Conservation (phyloP, 2,797 vertebrate species). For the Percopsis omiscomaycus region DNA sequence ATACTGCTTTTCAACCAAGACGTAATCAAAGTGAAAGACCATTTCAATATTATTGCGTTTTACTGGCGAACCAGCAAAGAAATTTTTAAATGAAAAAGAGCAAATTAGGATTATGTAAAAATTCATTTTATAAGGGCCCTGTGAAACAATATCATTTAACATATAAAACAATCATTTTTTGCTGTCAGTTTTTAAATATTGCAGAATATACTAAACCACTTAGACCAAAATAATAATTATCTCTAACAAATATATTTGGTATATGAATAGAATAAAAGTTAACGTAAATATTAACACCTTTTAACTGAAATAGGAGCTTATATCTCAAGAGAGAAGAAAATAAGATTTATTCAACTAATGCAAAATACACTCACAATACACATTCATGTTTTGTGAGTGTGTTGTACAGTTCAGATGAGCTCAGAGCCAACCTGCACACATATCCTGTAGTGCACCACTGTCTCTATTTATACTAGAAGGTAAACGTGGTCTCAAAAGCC, state of each 20-base stretch:
- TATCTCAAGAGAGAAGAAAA: slow-evolving; percentile 2
- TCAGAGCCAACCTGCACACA: slow-evolving; percentile 4
- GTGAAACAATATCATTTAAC: slow-evolving; percentile 9
- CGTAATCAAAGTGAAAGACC: slow-evolving; percentile 32
- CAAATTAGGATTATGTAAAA: slow-evolving; percentile 11
- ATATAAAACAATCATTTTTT: not conserved
- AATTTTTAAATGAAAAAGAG: slow-evolving; percentile 1
- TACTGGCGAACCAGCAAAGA: slow-evolving; percentile 7
- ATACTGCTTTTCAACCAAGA: slow-evolving; percentile 21
- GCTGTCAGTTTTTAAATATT: not conserved
- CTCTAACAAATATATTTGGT: no score
- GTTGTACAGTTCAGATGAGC: not conserved
- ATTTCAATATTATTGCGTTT: slow-evolving; percentile 23
- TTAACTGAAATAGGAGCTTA: slow-evolving; percentile 4
- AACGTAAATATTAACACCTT: not conserved
- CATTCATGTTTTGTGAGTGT: not conserved
- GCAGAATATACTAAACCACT: not conserved
- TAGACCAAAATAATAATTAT: no score
- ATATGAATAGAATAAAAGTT: no score
- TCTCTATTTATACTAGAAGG: not conserved
- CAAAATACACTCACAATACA: slow-evolving; percentile 4
- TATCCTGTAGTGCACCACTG: not conserved
- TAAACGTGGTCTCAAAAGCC: no score
- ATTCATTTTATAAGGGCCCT: not conserved
- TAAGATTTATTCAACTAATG: slow-evolving; percentile 9